phyloP scores from a whole-genome alignment of 1,140 invertebrate genomes.

The Drosophila virilis region DNA sequence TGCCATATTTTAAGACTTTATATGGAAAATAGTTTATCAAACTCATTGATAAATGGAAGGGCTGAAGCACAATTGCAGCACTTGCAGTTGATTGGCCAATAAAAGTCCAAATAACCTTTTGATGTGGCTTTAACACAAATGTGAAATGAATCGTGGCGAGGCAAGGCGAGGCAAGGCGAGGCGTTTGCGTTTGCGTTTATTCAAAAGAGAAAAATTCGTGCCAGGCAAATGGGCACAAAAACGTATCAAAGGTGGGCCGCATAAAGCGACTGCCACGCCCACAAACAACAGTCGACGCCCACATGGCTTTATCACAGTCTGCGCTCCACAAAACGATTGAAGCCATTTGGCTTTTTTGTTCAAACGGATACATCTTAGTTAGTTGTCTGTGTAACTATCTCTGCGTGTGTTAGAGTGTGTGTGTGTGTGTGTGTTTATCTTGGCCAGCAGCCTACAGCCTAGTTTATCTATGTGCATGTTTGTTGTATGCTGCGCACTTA shows the following conservation, averaged over 20 bases:
- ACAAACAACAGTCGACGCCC: constrained; percentile 21
- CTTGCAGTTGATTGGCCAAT: constrained; percentile 40
- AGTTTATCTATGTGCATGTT: constrained; percentile 82
- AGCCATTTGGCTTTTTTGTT: constrained; percentile 36
- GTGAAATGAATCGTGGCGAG: constrained; percentile 31
- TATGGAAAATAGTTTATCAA: constrained; percentile 33
- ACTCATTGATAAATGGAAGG: constrained; percentile 31
- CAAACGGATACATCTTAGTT: constrained; percentile 48
- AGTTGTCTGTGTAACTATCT: constrained; percentile 48
- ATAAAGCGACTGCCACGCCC: constrained; percentile 12
- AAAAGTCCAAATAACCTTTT: constrained; percentile 44
- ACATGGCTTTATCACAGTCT: constrained; percentile 72
- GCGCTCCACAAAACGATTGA: constrained; percentile 23
- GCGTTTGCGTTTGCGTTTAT: constrained; percentile 18
- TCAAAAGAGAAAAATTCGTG: constrained; percentile 15
- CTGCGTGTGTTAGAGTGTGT: constrained; percentile 27
- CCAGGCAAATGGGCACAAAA: constrained; percentile 44
- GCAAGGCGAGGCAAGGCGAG: background rate
- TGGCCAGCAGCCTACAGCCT: constrained; percentile 67
- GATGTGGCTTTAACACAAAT: constrained; percentile 53
- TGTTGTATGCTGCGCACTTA: constrained; percentile 70
- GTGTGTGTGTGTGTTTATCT: constrained; percentile 65
- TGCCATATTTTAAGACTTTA: constrained; percentile 47
- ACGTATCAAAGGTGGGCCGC: constrained; percentile 38
- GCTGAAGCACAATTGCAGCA: constrained; percentile 41